Evolutionary conservation across 2,113 vertebrate genomes (phyloP).

Genomic region (Lepisosteus oculatus): DNA sequence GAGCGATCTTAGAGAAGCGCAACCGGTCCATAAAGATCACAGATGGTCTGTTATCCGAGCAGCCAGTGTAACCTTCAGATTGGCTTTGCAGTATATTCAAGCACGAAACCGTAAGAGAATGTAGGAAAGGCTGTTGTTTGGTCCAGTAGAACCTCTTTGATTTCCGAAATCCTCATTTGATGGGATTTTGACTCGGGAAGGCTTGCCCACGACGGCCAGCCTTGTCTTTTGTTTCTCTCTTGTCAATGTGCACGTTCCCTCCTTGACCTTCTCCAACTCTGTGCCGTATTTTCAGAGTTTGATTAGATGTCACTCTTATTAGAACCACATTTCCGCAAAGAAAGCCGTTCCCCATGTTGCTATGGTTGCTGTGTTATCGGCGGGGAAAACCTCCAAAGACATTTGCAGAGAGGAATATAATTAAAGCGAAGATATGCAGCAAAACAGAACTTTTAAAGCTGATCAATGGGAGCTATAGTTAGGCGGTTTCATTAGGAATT

Average conservation of each 20-base stretch:
- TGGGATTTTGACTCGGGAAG: slow-evolving; percentile 1
- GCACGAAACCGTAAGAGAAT: slow-evolving; percentile 48
- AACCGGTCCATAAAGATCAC: slow-evolving; percentile 58
- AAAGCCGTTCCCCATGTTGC: slow-evolving; percentile 56
- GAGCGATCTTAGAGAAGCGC: not conserved
- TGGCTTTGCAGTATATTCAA: slow-evolving; percentile 48
- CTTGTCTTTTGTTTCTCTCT: slow-evolving; percentile 7
- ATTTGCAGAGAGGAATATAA: slow-evolving; percentile 51
- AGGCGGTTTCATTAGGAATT: slow-evolving; percentile 60
- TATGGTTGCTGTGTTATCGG: slow-evolving; percentile 51
- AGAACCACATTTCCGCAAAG: slow-evolving; percentile 61
- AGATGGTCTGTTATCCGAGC: slow-evolving; percentile 50
- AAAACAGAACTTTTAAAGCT: slow-evolving; percentile 60
- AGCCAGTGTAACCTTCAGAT: slow-evolving; percentile 46
- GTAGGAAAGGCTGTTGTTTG: slow-evolving; percentile 37
- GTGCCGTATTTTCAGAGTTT: slow-evolving; percentile 52
- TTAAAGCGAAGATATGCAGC: slow-evolving; percentile 53
- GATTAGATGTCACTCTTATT: slow-evolving; percentile 72
- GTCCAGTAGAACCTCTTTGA: slow-evolving; percentile 36
- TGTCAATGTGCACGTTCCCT: slow-evolving; percentile 42
- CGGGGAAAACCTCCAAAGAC: slow-evolving; percentile 47
- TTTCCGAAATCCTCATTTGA: too few relatives aligned
- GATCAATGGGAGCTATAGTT: slow-evolving; percentile 61
- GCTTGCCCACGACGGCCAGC: not conserved
- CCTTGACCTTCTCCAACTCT: slow-evolving; percentile 44